Conservation (phyloP, 2,888 invertebrate species). For the Tetramorium bicarinatum region DNA sequence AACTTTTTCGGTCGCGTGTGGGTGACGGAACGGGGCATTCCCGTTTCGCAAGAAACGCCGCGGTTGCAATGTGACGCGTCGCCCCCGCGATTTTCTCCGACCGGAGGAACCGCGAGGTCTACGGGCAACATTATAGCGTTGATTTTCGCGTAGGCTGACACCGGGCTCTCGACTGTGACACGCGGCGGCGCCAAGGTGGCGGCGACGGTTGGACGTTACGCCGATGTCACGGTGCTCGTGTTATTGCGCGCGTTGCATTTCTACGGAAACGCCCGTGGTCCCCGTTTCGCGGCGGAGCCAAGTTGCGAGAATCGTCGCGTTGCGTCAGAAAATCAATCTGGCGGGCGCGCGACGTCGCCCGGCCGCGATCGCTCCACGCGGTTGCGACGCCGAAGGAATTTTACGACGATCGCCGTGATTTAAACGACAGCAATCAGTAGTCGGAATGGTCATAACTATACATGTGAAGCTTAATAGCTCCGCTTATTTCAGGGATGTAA, state of each 20-base stretch:
- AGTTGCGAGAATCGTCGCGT: constrained; percentile 57
- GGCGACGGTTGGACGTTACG: constrained; percentile 75
- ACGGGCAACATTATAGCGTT: constrained; percentile 70
- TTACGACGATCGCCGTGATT: constrained; percentile 38
- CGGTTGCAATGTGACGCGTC: constrained; percentile 68
- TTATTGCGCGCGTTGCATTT: constrained; percentile 65
- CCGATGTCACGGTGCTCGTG: constrained; percentile 71
- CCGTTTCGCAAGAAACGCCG: constrained; percentile 70
- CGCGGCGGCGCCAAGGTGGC: constrained; percentile 81
- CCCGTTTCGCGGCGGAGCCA: constrained; percentile 60
- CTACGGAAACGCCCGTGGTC: constrained; percentile 58
- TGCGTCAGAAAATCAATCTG: constrained; percentile 68
- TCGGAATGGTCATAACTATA: constrained; percentile 40
- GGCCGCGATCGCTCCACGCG: not conserved
- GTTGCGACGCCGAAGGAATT: constrained; percentile 12
- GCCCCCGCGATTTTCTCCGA: constrained; percentile 75
- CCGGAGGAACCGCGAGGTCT: constrained; percentile 67
- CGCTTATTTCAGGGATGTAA: constrained; percentile 44
- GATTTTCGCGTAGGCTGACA: constrained; percentile 79
- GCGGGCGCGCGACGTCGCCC: constrained; percentile 16
- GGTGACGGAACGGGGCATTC: constrained; percentile 66
- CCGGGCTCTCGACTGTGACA: constrained; percentile 68
- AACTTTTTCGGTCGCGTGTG: constrained; percentile 64
- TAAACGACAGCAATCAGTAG: constrained; percentile 45
- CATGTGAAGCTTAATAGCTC: constrained; percentile 17